Base-by-base conservation (phyloP, 1,140 invertebrate genomes). In the Drosophila bipectinata region DNA sequence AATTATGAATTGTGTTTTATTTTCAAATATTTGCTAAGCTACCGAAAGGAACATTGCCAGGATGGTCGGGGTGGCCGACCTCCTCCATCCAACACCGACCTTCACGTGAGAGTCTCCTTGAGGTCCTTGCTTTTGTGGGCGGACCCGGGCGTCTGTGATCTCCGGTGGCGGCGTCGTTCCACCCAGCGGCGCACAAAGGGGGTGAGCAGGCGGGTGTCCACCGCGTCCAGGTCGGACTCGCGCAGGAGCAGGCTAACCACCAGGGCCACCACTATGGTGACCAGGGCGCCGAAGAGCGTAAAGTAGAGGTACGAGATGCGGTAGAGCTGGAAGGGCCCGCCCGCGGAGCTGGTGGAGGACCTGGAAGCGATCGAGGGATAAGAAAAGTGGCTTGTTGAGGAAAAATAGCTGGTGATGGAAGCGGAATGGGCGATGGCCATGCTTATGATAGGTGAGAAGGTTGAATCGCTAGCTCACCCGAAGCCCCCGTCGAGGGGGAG, bases 221-320 rank as follows among this genome's bases (percentile, higher is more conserved):
- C 81, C 48, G 94, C 93, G 39, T 91, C 92, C 39, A 92, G 92
- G 81, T 92, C 93, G 80, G 91, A 93, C 14, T 93, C 93, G 73
- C 75, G 94, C 14, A 93, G 93, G 66, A 92, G 91, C 55, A 94
- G 92, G 75, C 92, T 95, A 3, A 94, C 93, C 0, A 94, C 56
- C 3, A 94, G 80, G 1, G 94, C 95, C 6, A 96, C 93, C 12
- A 93, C 87, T n/a, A 96, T 94, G 0, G 95, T 95, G 1, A 96
- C 92, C 1, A 94, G n/a, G 1, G 93, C 91, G 4, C 95, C 94
- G 10, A 94, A 92, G 2, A 94, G 82, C 0, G 94, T 95, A 55
- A 95, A 95, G 93, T 94, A 96, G 8, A 95, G 78, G 76, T 95
- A 96, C 57, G 95, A 95, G 32, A 95, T 91, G 53, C 93, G 93